phyloP scores from a whole-genome alignment of 1,140 invertebrate genomes.

The Leptopilina clavipes region DNA sequence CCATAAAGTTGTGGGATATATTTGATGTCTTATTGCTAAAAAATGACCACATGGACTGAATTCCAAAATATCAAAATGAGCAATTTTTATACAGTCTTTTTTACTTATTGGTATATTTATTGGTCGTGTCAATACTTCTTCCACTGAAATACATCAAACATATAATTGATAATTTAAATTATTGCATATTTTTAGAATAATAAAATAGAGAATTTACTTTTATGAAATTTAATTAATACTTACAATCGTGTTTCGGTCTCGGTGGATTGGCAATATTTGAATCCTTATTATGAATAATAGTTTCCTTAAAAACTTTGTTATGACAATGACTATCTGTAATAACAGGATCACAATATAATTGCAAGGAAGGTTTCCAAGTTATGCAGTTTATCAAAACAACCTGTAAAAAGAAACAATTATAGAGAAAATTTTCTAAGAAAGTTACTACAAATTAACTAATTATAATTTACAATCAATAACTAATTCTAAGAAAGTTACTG shows the following conservation, averaged over 20 bases:
- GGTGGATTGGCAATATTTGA: conserved; percentile 46
- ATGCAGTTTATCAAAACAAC: conserved; percentile 67
- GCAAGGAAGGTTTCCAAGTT: conserved; percentile 68
- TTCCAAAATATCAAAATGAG: conserved; percentile 66
- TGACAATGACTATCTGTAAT: conserved; percentile 65
- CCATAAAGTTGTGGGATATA: conserved; percentile 70
- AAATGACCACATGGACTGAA: conserved; percentile 70
- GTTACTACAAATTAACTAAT: conserved; percentile 34
- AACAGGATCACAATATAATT: conserved; percentile 66
- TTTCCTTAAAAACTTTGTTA: conserved; percentile 69
- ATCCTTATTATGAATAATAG: conserved; percentile 54
- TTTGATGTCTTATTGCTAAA: conserved; percentile 67
- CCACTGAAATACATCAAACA: conserved; percentile 58
- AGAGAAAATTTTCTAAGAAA: conserved; percentile 21
- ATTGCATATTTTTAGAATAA: no score
- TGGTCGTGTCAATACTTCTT: conserved; percentile 65
- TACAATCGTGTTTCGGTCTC: conserved; percentile 60
- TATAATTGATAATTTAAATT: no score
- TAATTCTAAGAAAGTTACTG: background rate
- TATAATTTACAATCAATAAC: no score
- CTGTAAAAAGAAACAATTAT: conserved; percentile 51
- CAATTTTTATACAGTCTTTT: conserved; percentile 52
- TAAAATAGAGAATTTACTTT: background rate
- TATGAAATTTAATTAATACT: conserved; percentile 44
- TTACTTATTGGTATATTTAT: conserved; percentile 67